phyloP scores from a whole-genome alignment of 2,113 vertebrate genomes.

The Columba livia region DNA sequence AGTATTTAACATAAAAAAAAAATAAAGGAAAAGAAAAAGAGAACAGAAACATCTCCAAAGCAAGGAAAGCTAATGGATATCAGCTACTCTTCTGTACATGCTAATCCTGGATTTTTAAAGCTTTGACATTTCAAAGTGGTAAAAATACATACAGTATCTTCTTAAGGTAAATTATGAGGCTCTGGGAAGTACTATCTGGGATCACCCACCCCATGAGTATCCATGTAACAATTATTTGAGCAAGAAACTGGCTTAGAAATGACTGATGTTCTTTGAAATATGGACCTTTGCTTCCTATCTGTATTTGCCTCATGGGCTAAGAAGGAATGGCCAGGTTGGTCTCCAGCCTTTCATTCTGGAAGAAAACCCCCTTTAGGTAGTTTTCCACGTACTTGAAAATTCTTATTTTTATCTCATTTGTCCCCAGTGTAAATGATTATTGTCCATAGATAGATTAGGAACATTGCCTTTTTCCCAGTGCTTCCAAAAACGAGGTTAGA shows the following conservation, averaged over 20 bases:
- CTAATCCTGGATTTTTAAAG: background rate
- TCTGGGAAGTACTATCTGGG: background rate
- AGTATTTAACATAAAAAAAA: background rate
- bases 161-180: background rate
- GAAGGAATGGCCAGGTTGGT: background rate
- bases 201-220: background rate
- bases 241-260: background rate
- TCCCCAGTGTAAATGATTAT: background rate
- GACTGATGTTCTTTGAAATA: background rate
- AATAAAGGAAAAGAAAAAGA: background rate
- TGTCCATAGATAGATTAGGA: background rate
- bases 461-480: background rate
- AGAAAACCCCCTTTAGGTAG: background rate
- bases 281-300: background rate
- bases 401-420: background rate
- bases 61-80: background rate
- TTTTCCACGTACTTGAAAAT: conserved; percentile 17
- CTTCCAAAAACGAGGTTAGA: conserved; percentile 11
- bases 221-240: background rate
- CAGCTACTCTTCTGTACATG: background rate
- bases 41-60: background rate
- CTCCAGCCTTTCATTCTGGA: background rate
- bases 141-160: background rate
- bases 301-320: background rate
- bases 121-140: background rate